These are phyloP conservation scores for Cheilosia pagana DNA, from an alignment of 2,888 invertebrate genomes.

Conservation along the genomic window DNA sequence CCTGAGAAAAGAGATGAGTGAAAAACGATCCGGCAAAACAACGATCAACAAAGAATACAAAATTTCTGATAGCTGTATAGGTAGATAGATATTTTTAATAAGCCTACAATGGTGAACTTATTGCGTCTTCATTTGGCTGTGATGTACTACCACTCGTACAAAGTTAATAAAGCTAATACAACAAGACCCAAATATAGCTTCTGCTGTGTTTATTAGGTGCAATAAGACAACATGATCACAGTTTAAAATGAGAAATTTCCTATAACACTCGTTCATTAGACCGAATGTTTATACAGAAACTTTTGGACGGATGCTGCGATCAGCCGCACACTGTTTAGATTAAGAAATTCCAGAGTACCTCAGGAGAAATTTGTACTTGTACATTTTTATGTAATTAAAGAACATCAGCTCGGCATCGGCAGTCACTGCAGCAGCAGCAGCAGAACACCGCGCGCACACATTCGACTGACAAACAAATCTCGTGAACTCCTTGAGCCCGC, in stretches of 20 bases:
- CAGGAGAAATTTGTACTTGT: constrained; percentile 48
- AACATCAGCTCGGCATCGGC: constrained; percentile 43
- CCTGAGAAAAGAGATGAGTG: no score
- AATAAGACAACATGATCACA: constrained; percentile 20
- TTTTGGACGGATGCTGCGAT: constrained; percentile 48
- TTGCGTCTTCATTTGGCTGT: not conserved
- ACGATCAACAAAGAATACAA: no score
- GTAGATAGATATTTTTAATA: no score
- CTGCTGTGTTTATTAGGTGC: constrained; percentile 27
- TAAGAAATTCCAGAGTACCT: constrained; percentile 54
- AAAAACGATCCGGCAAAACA: no score
- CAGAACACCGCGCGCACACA: constrained; percentile 34
- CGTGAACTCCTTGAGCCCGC: constrained; percentile 34
- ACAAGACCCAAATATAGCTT: constrained; percentile 49
- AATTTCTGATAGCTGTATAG: no score
- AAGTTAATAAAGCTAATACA: constrained; percentile 45
- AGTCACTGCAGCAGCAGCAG: constrained; percentile 26
- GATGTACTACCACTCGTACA: constrained; percentile 3
- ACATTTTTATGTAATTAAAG: constrained; percentile 61
- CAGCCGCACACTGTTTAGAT: constrained; percentile 59
- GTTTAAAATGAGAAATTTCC: constrained; percentile 47
- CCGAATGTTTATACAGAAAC: constrained; percentile 65
- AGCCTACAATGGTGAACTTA: not conserved
- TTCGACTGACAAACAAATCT: constrained; percentile 58
- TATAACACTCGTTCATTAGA: constrained; percentile 49